Base-by-base conservation (phyloP, 2,797 vertebrate genomes). In the Sarcoramphus papa region DNA sequence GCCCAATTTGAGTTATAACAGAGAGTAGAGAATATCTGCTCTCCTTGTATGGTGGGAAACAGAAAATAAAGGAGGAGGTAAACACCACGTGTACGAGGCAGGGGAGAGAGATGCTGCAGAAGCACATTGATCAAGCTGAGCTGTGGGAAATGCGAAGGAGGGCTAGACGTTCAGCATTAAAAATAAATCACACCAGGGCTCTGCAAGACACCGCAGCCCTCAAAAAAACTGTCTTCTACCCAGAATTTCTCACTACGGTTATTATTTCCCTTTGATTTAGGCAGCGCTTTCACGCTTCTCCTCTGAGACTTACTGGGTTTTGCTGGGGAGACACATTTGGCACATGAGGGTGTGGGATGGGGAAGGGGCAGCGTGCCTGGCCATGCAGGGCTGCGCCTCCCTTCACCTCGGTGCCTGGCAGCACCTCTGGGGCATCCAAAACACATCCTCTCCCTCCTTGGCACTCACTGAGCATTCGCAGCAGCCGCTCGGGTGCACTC, bases 61-160 rank as follows among this genome's bases (percentile, higher is more conserved):
- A 75, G 35, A 84, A 92, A 85, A 63, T 33, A 70, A 82, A 78
- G 0, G 20, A 79, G 64, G 37, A 70, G 63, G 47, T 41, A 65
- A 94, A 80, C 1, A 1, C 69, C 37, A 31, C 0, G 0, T 4
- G 1, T 54, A 48, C 0, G 1, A 57, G 57, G 65, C 25, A 33
- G 78, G 25, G 53, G 43, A 69, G n/a, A 22, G 35, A 53, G 51
- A n/a, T 9, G 54, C 50, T 60, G 77, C 90, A 67, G 70, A 88
- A 65, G 19, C 0, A 0, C 33, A 45, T 14, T 45, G 57, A 76
- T 70, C 43, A 37, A 75, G 67, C 28, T 0, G 1, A 88, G 33
- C 41, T 88, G 65, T 77, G 48, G 56, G 64, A 92, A 93, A 80
- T 23, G 70, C 0, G 1, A 75, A 21, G 19, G 53, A 91, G 64